Conservation (phyloP, 2,113 vertebrate species). For the Cricetomys ansorgei region DNA sequence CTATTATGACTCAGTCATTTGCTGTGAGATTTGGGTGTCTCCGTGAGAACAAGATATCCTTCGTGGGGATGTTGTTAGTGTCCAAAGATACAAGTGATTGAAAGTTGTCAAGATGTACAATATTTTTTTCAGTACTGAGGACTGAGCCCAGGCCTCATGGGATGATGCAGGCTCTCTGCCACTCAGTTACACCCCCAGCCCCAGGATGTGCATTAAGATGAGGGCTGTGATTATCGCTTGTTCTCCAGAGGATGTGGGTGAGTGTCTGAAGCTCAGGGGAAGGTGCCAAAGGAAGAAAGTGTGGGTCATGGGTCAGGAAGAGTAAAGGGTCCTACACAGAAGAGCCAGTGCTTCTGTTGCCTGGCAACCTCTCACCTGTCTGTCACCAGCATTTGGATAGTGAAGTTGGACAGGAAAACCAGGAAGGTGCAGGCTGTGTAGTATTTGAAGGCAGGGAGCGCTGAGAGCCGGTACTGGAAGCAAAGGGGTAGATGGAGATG, state of each 20-base stretch:
- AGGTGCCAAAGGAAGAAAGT: neutral
- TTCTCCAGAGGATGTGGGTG: neutral
- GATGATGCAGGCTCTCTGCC: neutral
- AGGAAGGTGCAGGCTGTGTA: slow-evolving; percentile 88
- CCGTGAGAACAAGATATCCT: neutral
- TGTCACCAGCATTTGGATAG: slow-evolving; percentile 93
- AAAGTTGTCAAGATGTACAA: neutral
- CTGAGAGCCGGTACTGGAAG: slow-evolving; percentile 89
- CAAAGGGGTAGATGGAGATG: neutral
- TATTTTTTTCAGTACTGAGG: neutral
- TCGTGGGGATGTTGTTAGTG: neutral
- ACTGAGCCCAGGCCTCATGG: neutral
- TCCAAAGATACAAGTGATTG: neutral
- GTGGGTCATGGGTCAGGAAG: neutral
- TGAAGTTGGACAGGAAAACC: slow-evolving; percentile 89
- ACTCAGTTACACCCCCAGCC: neutral
- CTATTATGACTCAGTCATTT: neutral
- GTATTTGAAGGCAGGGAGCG: slow-evolving; percentile 88
- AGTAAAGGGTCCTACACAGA: rapidly evolving
- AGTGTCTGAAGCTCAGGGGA: neutral
- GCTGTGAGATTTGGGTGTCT: neutral
- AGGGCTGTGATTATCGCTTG: neutral
- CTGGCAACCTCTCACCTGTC: slow-evolving; percentile 84
- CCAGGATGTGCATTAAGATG: neutral
- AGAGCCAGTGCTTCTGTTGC: neutral